These are phyloP conservation scores for Phyllotreta cruciferae DNA, from an alignment of 2,888 invertebrate genomes.

Conservation along the genomic window DNA sequence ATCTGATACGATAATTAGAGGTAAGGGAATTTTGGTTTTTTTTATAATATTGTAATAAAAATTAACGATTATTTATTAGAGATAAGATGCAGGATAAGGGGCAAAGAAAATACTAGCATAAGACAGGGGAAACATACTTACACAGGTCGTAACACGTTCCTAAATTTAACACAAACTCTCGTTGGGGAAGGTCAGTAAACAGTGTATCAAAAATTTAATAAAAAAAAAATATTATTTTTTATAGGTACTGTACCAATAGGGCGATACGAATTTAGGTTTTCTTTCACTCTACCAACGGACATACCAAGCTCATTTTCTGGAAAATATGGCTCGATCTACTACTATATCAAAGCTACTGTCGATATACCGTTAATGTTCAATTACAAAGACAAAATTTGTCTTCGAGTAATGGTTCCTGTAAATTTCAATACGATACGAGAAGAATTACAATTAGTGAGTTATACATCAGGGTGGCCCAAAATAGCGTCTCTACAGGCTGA, in stretches of 20 bases:
- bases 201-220: too few relatives aligned
- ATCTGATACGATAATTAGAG: too few relatives aligned
- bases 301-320: constrained; percentile 85
- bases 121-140: constrained; percentile 14
- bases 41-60: neutral
- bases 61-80: neutral
- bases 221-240: neutral
- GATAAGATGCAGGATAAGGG: constrained; percentile 11
- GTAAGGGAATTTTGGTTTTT: too few relatives aligned
- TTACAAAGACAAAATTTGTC: constrained; percentile 80
- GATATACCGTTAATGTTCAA: constrained; percentile 86
- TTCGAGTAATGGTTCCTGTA: constrained; percentile 81
- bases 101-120: constrained; percentile 1
- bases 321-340: constrained; percentile 75
- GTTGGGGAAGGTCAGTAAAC: constrained; percentile 14
- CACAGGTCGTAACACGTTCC: constrained; percentile 1
- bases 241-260: constrained; percentile 66
- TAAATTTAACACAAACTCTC: constrained; percentile 11
- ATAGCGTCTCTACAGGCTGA: too few relatives aligned
- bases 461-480: neutral
- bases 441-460: constrained; percentile 11
- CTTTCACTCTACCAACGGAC: constrained; percentile 72
- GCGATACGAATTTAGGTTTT: constrained; percentile 78
- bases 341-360: constrained; percentile 77
- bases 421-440: constrained; percentile 64